Evolutionary conservation across 1,140 invertebrate genomes (phyloP).

Genomic region (Rhynchophorus ferrugineus): DNA sequence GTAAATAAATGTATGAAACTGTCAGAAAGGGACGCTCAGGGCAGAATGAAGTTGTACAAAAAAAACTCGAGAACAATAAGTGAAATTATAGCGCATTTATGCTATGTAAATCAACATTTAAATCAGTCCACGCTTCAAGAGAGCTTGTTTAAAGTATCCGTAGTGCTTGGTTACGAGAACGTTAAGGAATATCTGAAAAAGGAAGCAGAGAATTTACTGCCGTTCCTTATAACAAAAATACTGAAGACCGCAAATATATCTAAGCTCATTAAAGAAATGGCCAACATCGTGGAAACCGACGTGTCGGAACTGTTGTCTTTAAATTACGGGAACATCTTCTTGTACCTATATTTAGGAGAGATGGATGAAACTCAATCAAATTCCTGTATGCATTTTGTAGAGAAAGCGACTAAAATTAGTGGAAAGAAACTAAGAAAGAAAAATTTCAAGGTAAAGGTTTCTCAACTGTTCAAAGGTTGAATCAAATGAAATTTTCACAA

Average conservation of each 20-base stretch:
- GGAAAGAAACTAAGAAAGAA: conserved; percentile 46
- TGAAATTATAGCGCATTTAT: conserved; percentile 49
- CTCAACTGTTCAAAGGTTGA: too few species aligned
- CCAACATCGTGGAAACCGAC: conserved; percentile 48
- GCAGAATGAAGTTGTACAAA: conserved; percentile 54
- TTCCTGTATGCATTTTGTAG: conserved; percentile 51
- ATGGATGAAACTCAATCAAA: conserved; percentile 42
- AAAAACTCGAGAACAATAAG: conserved; percentile 61
- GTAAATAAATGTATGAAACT: conserved; percentile 52
- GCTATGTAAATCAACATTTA: conserved; percentile 39
- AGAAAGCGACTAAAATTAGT: conserved; percentile 46
- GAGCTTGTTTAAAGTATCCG: conserved; percentile 44
- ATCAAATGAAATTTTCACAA: too few species aligned
- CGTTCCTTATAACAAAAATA: conserved; percentile 51
- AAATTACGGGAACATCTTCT: conserved; percentile 57
- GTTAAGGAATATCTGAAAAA: conserved; percentile 52
- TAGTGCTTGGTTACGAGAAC: conserved; percentile 52
- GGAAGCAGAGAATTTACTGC: conserved; percentile 51
- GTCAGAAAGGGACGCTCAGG: conserved; percentile 48
- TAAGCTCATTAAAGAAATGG: conserved; percentile 52
- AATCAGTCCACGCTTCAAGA: conserved; percentile 42
- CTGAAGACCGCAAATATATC: conserved; percentile 45
- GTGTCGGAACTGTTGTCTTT: conserved; percentile 50
- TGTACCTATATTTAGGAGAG: conserved; percentile 56
- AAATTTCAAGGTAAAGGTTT: conserved; percentile 43